These are phyloP conservation scores for Pyrrhia umbra DNA, from an alignment of 2,888 invertebrate genomes.

Conservation along the genomic window DNA sequence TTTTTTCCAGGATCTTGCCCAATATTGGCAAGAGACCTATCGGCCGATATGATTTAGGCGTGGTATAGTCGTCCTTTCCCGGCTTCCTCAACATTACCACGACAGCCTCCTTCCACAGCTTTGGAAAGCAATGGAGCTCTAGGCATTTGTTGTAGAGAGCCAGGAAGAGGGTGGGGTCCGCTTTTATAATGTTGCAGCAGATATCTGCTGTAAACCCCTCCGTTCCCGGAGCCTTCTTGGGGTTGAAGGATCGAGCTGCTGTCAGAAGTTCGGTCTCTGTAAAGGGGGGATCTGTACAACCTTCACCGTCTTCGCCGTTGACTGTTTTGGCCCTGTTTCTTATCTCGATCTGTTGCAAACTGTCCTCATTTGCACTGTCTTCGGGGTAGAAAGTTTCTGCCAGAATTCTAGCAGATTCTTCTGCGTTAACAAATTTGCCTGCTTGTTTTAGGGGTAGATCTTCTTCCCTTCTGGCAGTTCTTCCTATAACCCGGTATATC, in stretches of 20 bases:
- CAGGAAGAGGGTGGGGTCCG: fast-evolving
- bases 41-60: no score
- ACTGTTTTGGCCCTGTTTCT: neutral
- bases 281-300: slow-evolving; percentile 36
- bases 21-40: slow-evolving; percentile 10
- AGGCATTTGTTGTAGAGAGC: slow-evolving; percentile 12
- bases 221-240: slow-evolving; percentile 30
- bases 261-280: slow-evolving; percentile 20
- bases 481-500: neutral
- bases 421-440: slow-evolving; percentile 1
- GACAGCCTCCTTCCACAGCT: slow-evolving; percentile 13
- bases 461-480: neutral
- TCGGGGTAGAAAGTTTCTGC: slow-evolving; percentile 21
- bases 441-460: neutral
- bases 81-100: no score
- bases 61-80: no score
- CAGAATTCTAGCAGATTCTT: slow-evolving; percentile 18
- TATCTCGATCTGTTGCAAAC: neutral
- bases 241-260: slow-evolving; percentile 1
- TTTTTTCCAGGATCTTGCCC: slow-evolving; percentile 11
- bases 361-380: neutral
- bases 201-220: neutral
- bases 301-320: neutral
- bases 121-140: neutral
- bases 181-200: neutral